Evolutionary conservation across 2,888 invertebrate genomes (phyloP).

Genomic region (Atrina japonica): DNA sequence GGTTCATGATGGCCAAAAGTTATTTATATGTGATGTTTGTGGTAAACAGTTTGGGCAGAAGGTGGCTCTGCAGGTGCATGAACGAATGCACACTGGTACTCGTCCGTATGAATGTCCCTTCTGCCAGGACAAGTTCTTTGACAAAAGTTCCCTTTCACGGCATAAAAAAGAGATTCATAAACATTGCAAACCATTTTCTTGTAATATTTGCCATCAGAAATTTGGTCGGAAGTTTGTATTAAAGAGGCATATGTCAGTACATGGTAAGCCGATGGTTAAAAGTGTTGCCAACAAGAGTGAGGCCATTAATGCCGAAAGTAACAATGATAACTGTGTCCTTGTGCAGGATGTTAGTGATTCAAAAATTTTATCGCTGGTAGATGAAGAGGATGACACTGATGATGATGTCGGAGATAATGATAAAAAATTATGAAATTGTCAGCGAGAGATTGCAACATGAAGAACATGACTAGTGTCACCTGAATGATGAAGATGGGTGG

Average conservation of each 20-base stretch:
- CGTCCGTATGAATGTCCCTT: slow-evolving; percentile 21
- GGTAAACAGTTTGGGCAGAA: slow-evolving; percentile 26
- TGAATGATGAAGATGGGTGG: too few relatives aligned
- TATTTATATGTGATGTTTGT: slow-evolving; percentile 23
- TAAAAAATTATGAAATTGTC: too few relatives aligned
- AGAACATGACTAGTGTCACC: too few relatives aligned
- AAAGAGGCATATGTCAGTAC: slow-evolving; percentile 18
- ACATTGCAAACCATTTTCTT: slow-evolving; percentile 3
- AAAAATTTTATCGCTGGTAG: too few relatives aligned
- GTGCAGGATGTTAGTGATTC: background rate
- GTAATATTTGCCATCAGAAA: slow-evolving; percentile 10
- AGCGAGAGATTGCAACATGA: too few relatives aligned
- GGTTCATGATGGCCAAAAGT: slow-evolving; percentile 5
- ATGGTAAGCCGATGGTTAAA: slow-evolving; percentile 2
- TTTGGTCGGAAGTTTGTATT: slow-evolving; percentile 5
- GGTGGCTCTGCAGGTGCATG: slow-evolving; percentile 18
- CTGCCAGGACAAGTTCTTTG: slow-evolving; percentile 15
- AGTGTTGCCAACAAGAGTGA: background rate
- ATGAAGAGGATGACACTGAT: too few relatives aligned
- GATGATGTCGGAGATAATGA: too few relatives aligned
- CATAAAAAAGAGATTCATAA: slow-evolving; percentile 9
- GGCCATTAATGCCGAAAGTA: background rate
- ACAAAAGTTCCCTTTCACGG: slow-evolving; percentile 10
- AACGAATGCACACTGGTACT: slow-evolving; percentile 8
- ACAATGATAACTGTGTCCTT: background rate